Evolutionary conservation across 2,113 vertebrate species (phyloP), one percentile per base, ranked within the genome.

Genomic region (Festucalex cinctus): DNA sequence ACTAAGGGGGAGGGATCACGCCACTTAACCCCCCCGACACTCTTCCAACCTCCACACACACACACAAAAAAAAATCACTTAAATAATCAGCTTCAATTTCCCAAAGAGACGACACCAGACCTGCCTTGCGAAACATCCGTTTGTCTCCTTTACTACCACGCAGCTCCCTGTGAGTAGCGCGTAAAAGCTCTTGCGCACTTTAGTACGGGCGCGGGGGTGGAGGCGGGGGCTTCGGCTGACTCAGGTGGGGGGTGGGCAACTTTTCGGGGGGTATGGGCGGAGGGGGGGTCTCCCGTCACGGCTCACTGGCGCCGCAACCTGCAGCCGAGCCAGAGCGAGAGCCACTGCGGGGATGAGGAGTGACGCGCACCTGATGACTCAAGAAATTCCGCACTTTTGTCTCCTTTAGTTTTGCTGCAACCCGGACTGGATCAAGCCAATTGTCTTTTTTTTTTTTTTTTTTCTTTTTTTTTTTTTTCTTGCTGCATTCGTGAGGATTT

Each of bases 401-500:
- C 43, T 7, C 22, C 17, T 17, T 22, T 22, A 39, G 32, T 59
- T 22, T 36, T 36, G 22, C 68, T 77, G 75, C 82, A 79, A 83
- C 83, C 88, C 86, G 83, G 82, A 53, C 16, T 36, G 43, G 26
- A 48, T 48, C 43, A 48, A 48, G 19, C 32, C 79, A 51, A 75
- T 71, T 73, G 81, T 68, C 71, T 80, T 89, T 78, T 10, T 6
- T 3, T 54, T 24, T 26, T 54, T 26, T 26, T 4, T 28, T 12
- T 14, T n/a, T 22, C n/a, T 24, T 10, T 2, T 28, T 48, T 56
- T 28, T 32, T 28, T 16, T 13, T 14, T 10, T 86, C 81, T 90
- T 88, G 88, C 79, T 86, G 76, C 71, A 81, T 85, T 77, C 80
- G 77, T 87, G 86, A 85, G 87, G 85, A 89, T 88, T 86, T 74